Base-by-base conservation (phyloP, 2,113 vertebrate genomes). In the Chloropsis hardwickii region DNA sequence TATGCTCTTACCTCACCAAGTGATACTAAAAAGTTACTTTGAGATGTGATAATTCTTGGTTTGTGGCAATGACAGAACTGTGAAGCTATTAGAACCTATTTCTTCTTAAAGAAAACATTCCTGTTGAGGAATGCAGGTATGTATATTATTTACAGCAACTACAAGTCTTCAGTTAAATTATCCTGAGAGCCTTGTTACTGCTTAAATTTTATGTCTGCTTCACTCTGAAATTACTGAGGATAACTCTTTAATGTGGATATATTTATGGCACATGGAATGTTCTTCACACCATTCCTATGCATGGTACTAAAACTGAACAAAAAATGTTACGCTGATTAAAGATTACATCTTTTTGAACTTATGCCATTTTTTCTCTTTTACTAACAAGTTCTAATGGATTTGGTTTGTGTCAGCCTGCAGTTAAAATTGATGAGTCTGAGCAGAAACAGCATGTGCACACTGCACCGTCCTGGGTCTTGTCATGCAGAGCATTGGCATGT, bases 191-290 rank as follows among this genome's bases (percentile, higher is more conserved):
- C 94, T 92, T 65, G 82, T 88, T 88, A 79, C 84, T 57, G 54
- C 95, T 96, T 96, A 97, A 54, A 96, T 93, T 90, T 91, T 65
- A 33, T 48, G 54, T 88, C 16, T 66, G 78, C 93, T 88, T 85
- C 86, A 83, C 92, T 93, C 74, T 89, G 69, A 94, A 94, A 81
- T 95, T 45, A 28, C 33, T 16, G 42, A 76, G 90, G 56, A 95
- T 96, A 97, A 94, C 95, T 89, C 95, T 94, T 91, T 88, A 54
- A 72, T 78, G 78, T 73, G 81, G 79, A 37, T 69, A 35, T 61
- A 80, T 82, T 90, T 87, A 69, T 39, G 69, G 86, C 86, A 91
- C 92, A 78, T 21, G 70, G 81, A 92, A 92, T 92, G 92, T 81
- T 94, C 89, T 95, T 93, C 91, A 51, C 92, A 45, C 61, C 86